Conservation (phyloP, 2,888 invertebrate species). For the Acanthosepion esculentum region DNA sequence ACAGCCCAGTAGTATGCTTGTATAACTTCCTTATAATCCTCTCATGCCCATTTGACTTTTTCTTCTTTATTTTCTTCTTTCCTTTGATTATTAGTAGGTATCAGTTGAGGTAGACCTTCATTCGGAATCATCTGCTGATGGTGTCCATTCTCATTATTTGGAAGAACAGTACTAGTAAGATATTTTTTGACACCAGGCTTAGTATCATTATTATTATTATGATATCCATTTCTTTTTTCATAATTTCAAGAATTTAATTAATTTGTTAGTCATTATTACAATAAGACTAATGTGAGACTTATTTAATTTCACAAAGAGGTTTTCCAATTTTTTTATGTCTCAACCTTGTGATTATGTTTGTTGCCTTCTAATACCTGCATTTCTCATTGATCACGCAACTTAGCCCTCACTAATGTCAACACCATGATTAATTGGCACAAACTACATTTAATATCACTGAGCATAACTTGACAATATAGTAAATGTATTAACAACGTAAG, state of each 20-base stretch:
- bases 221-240: background rate
- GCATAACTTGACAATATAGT: slow-evolving; percentile 18
- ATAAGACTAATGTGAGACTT: background rate
- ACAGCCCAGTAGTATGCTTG: no score
- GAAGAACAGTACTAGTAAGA: no score
- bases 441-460: background rate
- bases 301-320: slow-evolving; percentile 41
- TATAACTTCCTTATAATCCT: no score
- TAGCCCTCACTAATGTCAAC: slow-evolving; percentile 17
- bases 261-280: background rate
- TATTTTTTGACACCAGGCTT: no score
- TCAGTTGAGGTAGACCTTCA: no score
- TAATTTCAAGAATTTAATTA: background rate
- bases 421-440: slow-evolving; percentile 21
- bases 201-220: no score
- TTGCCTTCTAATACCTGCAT: slow-evolving; percentile 45
- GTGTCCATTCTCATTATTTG: no score
- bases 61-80: no score
- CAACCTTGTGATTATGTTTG: slow-evolving; percentile 25
- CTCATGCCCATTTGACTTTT: no score
- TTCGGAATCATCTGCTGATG: no score
- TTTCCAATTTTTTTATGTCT: slow-evolving; percentile 38
- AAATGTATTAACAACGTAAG: background rate
- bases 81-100: no score
- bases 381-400: slow-evolving; percentile 44